phyloP scores from a whole-genome alignment of 2,113 vertebrate genomes.

The Alligator sinensis region DNA sequence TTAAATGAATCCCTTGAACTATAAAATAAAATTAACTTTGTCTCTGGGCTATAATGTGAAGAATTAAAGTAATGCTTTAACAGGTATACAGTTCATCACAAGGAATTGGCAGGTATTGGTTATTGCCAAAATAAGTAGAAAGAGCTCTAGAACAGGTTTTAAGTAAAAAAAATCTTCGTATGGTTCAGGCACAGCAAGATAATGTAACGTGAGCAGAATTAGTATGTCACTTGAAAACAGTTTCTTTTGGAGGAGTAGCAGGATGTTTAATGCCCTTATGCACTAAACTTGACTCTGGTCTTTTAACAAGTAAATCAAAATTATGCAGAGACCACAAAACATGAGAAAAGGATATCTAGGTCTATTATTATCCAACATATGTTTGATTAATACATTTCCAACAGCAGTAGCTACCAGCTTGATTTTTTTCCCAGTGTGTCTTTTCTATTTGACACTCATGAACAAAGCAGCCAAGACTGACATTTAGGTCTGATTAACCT shows the following conservation, averaged over 20 bases:
- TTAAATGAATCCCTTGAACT: not conserved
- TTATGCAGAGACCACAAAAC: not conserved
- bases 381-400: conserved; percentile 19
- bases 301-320: conserved; percentile 30
- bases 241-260: conserved; percentile 19
- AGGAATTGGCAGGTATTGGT: not conserved
- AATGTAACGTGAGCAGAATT: conserved; percentile 40
- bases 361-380: not conserved
- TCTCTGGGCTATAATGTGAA: not conserved
- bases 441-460: not conserved
- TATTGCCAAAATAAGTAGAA: not conserved
- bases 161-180: not conserved
- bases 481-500: not conserved
- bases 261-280: conserved; percentile 38
- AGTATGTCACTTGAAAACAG: not conserved
- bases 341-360: not conserved
- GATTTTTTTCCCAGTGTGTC: not conserved
- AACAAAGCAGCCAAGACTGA: not conserved
- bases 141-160: conserved; percentile 1
- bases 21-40: not conserved
- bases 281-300: not conserved
- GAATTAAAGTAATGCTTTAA: conserved; percentile 23
- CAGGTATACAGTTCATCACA: not conserved
- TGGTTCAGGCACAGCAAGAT: not conserved
- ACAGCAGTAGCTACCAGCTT: not conserved